These are phyloP conservation scores for Bimastos eiseni DNA, from an alignment of 2,888 invertebrate species.

Conservation along the genomic window DNA sequence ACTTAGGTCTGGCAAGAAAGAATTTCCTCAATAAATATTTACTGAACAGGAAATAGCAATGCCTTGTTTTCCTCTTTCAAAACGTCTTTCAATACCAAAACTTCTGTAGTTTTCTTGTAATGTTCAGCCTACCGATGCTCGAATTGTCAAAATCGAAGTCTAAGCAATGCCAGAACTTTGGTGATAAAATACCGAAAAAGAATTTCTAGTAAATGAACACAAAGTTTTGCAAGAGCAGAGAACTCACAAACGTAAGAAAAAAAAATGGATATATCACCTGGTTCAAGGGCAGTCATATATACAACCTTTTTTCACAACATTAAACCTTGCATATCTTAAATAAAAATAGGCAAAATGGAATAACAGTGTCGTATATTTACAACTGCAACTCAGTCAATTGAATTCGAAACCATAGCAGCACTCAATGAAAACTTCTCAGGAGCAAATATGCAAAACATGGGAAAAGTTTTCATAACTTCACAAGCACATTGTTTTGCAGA, in stretches of 20 bases:
- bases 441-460: background rate
- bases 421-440: background rate
- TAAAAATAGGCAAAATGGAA: slow-evolving; percentile 13
- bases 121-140: background rate
- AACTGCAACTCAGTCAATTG: background rate
- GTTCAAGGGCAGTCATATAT: background rate
- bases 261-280: slow-evolving; percentile 4
- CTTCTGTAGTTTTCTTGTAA: background rate
- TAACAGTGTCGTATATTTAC: background rate
- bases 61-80: background rate
- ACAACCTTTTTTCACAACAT: background rate
- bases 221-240: background rate
- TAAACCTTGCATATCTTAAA: slow-evolving; percentile 6
- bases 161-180: background rate
- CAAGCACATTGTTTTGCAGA: background rate
- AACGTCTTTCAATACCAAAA: background rate
- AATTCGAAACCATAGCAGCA: slow-evolving; percentile 1
- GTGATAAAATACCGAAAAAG: background rate
- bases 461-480: background rate
- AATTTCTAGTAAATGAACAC: background rate
- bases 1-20: background rate
- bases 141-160: background rate
- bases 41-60: background rate
- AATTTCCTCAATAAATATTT: background rate
- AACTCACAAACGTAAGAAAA: background rate